Base-by-base conservation (phyloP, 2,888 invertebrate genomes). In the Metallyticus violacea region DNA sequence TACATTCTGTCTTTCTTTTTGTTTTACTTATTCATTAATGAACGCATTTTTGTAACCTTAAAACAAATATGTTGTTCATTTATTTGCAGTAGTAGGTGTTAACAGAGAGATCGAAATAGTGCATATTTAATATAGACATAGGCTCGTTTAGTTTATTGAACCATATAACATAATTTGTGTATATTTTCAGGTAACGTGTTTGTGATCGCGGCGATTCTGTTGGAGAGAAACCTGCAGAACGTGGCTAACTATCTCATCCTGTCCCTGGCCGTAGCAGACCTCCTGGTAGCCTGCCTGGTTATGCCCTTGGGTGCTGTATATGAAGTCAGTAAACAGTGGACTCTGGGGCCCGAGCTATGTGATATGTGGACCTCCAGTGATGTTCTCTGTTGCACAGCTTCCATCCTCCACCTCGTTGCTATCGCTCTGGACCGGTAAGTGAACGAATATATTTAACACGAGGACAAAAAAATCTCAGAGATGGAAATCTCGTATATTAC, bases 321-420 rank as follows among this genome's bases (percentile, higher is more conserved):
- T 92, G 95, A 96, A 92, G 95, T 96, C 88, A 95, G 95, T 89
- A 94, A 95, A 91, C 94, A 96, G 91, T 97, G 97, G 97, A 95
- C 95, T 89, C 93, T 98, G 89, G 97, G 97, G 86, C 96, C 97
- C 30, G 96, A 96, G 90, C 93, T 97, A 87, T 98, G 98, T 92
- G 98, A 98, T 92, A 96, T 98, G 95, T 98, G 97, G 97, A 97
- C 97, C 40, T 97, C 97, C 76, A 96, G 96, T 87, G 98, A 98
- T 91, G 98, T 98, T 26, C 94, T 98, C 25, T 97, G 98, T 92
- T 98, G 98, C 92, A 96, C 96, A 30, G 96, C 96, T 79, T 96
- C 96, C 85, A 96, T 96, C 89, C 93, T 96, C 87, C 96, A 97
- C 92, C 94, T 97, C 85, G 96, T 97, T 87, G 96, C 96, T 89